phyloP scores from a whole-genome alignment of 2,888 invertebrate genomes.

The Linnaemya vulpina region DNA sequence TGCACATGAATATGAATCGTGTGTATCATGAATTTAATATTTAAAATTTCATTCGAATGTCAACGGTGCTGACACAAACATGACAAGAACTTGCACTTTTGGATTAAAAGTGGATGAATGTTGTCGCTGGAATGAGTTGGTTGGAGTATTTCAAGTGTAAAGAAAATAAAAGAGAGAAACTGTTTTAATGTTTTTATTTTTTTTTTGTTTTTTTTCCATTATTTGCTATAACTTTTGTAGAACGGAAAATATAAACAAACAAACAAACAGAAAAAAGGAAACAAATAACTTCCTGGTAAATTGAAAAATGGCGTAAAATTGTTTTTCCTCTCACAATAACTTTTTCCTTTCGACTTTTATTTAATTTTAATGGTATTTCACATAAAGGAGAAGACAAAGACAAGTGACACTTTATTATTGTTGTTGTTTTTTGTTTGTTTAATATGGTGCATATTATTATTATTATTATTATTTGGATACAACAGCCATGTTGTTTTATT shows the following conservation, averaged over 20 bases:
- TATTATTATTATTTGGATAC: constrained; percentile 7
- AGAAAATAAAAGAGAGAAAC: constrained; percentile 22
- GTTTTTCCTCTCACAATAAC: constrained; percentile 31
- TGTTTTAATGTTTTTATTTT: constrained; percentile 13
- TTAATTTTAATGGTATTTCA: constrained; percentile 43
- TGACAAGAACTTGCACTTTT: constrained; percentile 75
- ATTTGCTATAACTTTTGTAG: constrained; percentile 35
- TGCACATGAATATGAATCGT: constrained; percentile 50
- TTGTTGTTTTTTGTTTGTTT: constrained; percentile 60
- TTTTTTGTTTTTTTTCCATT: constrained; percentile 26
- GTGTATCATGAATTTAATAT: constrained; percentile 66
- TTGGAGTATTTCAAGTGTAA: constrained; percentile 36
- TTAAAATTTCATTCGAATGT: constrained; percentile 75
- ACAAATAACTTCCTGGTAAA: constrained; percentile 72
- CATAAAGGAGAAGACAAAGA: constrained; percentile 40
- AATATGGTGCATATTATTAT: constrained; percentile 23
- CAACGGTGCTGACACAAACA: constrained; percentile 74
- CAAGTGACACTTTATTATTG: constrained; percentile 68
- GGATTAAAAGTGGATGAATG: constrained; percentile 71
- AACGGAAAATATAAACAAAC: constrained; percentile 1
- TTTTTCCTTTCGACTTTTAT: constrained; percentile 36
- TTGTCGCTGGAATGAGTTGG: constrained; percentile 48
- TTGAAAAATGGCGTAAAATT: constrained; percentile 73
- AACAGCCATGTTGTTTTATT: constrained; percentile 55
- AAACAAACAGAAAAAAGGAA: constrained; percentile 44